Percentiles rank a stretch among this genome's conserved stretches.
These are phyloP conservation scores for Orussus abietinus DNA, from an alignment of 1,140 invertebrate species.

Conservation along the genomic window DNA sequence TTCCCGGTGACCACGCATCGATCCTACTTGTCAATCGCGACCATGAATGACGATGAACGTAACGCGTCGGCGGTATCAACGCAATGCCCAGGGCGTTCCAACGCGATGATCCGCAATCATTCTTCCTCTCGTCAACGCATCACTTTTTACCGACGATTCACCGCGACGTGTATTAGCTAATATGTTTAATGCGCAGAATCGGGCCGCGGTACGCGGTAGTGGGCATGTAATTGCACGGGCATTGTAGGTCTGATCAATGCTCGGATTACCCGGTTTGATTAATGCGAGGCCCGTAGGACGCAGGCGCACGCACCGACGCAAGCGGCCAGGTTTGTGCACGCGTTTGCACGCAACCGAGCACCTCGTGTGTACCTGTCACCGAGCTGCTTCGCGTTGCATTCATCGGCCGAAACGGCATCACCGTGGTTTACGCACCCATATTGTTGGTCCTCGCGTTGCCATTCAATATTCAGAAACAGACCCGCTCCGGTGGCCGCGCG, in stretches of 20 bases:
- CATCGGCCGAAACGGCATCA: constrained; percentile 27
- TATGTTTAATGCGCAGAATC: constrained; percentile 23
- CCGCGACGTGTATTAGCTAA: constrained; percentile 17
- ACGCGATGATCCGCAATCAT: no score
- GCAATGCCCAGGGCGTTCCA: no score
- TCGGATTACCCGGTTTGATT: constrained; percentile 29
- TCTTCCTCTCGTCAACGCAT: no score
- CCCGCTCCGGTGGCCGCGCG: constrained; percentile 7
- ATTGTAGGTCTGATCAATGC: constrained; percentile 35
- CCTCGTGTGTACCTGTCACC: constrained; percentile 23
- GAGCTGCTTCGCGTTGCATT: constrained; percentile 24
- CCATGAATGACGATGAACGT: no score
- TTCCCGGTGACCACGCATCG: no score
- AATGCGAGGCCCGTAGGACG: constrained; percentile 25
- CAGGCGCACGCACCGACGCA: constrained; percentile 6
- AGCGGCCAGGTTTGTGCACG: constrained; percentile 14
- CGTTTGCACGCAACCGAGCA: not conserved
- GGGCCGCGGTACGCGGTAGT: not conserved
- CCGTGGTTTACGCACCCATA: constrained; percentile 26
- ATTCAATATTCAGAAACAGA: constrained; percentile 29
- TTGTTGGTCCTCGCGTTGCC: constrained; percentile 30
- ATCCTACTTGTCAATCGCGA: no score
- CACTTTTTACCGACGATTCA: no score
- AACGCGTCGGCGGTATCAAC: no score
- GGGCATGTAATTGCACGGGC: constrained; percentile 22